Conservation (phyloP, 2,888 invertebrate genomes). For the Andrena fulva region DNA sequence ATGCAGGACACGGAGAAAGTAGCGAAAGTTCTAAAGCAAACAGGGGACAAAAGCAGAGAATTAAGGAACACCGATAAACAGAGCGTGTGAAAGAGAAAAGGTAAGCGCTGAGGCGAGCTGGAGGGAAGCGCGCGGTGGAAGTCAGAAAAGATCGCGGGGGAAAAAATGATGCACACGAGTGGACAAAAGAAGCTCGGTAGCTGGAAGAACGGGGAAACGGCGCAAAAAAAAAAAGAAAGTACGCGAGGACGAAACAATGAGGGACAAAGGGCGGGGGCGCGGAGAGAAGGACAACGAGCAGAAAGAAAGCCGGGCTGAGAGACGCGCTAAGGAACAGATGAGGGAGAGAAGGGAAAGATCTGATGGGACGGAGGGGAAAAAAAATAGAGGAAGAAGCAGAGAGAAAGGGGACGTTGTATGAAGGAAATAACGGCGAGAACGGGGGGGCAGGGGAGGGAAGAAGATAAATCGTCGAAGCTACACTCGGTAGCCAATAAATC, state of each 20-base stretch:
- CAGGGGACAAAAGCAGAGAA: slow-evolving; percentile 1
- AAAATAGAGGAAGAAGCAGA: neutral
- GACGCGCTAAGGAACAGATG: neutral
- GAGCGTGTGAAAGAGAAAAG: neutral
- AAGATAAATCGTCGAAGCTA: slow-evolving; percentile 73
- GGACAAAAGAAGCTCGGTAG: slow-evolving; percentile 18
- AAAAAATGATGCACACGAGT: neutral
- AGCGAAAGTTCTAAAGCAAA: neutral
- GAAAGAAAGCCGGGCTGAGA: slow-evolving; percentile 3
- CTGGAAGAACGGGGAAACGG: neutral
- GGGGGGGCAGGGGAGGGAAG: slow-evolving; percentile 35
- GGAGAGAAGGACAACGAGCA: neutral
- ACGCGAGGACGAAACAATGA: neutral
- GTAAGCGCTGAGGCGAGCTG: neutral
- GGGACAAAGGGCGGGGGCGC: neutral
- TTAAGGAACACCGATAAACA: slow-evolving; percentile 22
- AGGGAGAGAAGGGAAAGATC: neutral
- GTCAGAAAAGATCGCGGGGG: neutral
- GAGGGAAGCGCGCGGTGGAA: neutral
- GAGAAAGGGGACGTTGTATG: slow-evolving; percentile 24
- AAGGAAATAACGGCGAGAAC: slow-evolving; percentile 41
- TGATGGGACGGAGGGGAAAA: neutral
- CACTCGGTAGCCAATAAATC: slow-evolving; percentile 76
- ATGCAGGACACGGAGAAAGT: neutral
- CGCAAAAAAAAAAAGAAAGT: neutral